Percentiles rank a stretch among this genome's conserved stretches.
These are phyloP conservation scores for Drosophila kurseongensis DNA, from an alignment of 1,140 invertebrate species.

Conservation along the genomic window DNA sequence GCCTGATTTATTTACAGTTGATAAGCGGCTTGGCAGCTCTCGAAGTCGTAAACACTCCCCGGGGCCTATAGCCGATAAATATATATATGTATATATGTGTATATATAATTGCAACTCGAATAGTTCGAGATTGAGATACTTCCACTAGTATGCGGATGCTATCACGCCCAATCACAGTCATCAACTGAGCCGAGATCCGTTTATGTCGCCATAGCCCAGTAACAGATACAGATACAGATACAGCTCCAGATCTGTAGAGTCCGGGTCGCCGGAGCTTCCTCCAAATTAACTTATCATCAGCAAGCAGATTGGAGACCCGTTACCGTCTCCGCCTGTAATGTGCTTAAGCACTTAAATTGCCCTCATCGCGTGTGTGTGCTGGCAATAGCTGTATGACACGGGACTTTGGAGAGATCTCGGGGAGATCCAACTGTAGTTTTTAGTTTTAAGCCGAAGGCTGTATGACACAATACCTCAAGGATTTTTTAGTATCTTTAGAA, in stretches of 20 bases:
- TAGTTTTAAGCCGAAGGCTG: too few relatives aligned
- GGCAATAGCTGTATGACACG: slow-evolving; percentile 6
- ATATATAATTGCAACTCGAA: neutral
- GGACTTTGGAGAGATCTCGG: neutral
- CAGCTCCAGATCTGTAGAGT: slow-evolving; percentile 17
- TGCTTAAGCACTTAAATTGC: slow-evolving; percentile 65
- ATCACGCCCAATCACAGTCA: slow-evolving; percentile 73
- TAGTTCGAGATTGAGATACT: neutral
- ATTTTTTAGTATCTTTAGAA: too few relatives aligned
- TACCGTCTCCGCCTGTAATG: slow-evolving; percentile 35
- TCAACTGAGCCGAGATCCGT: slow-evolving; percentile 58
- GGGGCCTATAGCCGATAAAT: slow-evolving; percentile 17
- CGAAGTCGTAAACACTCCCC: slow-evolving; percentile 23
- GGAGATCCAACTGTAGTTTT: neutral
- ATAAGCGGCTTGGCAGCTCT: slow-evolving; percentile 22
- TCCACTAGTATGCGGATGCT: slow-evolving; percentile 35
- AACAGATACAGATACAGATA: neutral
- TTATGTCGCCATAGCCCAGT: slow-evolving; percentile 5
- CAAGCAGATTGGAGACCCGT: slow-evolving; percentile 29
- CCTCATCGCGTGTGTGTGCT: slow-evolving; percentile 19
- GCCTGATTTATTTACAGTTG: slow-evolving; percentile 41
- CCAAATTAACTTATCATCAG: slow-evolving; percentile 45
- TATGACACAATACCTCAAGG: too few relatives aligned
- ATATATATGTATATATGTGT: neutral
- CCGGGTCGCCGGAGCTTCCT: slow-evolving; percentile 8